Percentiles rank a stretch among this genome's conserved stretches.
These are phyloP conservation scores for Athetis lepigone DNA, from an alignment of 2,888 invertebrate genomes.

Conservation along the genomic window DNA sequence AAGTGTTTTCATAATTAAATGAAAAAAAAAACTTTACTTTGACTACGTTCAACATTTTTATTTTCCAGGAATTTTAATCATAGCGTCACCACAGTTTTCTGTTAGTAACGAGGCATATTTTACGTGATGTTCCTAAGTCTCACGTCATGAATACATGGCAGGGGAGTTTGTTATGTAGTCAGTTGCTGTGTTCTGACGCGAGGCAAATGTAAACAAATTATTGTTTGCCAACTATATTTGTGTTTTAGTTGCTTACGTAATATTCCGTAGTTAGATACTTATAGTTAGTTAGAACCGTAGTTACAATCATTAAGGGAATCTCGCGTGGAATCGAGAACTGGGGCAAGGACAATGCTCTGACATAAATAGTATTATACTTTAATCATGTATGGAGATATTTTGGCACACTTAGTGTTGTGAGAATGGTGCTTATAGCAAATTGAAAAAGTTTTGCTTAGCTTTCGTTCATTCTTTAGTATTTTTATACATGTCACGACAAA, in stretches of 20 bases:
- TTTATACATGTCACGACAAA: neutral
- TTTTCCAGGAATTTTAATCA: neutral
- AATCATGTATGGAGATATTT: slow-evolving; percentile 13
- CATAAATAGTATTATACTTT: slow-evolving; percentile 13
- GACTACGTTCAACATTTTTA: no score
- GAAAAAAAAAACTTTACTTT: no score
- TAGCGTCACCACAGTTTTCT: neutral
- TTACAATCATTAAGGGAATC: slow-evolving; percentile 38
- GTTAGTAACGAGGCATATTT: neutral
- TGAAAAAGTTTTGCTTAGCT: neutral
- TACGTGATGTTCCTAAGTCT: slow-evolving; percentile 6
- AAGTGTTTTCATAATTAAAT: no score
- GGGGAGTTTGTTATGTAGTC: slow-evolving; percentile 33
- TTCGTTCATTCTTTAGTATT: neutral
- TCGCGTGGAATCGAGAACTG: slow-evolving; percentile 27
- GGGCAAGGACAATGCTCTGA: slow-evolving; percentile 17
- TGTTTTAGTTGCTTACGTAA: slow-evolving; percentile 23
- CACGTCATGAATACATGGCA: slow-evolving; percentile 24
- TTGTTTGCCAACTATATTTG: slow-evolving; percentile 47
- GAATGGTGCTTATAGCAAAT: neutral
- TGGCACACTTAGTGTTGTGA: slow-evolving; percentile 4
- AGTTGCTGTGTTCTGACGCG: slow-evolving; percentile 18
- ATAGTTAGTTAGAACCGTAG: slow-evolving; percentile 29
- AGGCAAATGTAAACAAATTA: slow-evolving; percentile 54
- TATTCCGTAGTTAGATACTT: slow-evolving; percentile 1